Conservation (phyloP, 2,797 vertebrate species). For the Tachyglossus aculeatus region DNA sequence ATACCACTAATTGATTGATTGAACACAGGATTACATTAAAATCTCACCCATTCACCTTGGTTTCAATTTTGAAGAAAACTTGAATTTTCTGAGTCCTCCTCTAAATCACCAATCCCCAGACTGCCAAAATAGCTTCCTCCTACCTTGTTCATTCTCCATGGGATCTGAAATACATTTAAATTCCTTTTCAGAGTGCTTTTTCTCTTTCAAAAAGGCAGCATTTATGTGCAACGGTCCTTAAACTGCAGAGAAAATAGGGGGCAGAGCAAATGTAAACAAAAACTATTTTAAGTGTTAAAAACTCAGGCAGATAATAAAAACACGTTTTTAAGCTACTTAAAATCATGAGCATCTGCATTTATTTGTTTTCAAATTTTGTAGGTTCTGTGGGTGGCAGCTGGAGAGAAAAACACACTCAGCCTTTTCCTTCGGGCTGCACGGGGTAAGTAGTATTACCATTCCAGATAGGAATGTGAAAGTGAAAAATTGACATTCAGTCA, state of each 20-base stretch:
- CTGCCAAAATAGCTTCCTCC: no score
- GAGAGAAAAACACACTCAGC: constrained; percentile 23
- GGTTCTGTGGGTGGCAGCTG: constrained; percentile 52
- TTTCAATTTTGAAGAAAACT: no score
- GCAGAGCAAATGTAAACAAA: constrained; percentile 27
- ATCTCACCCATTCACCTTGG: no score
- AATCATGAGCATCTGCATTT: constrained; percentile 55
- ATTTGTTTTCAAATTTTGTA: constrained; percentile 56
- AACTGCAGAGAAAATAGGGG: constrained; percentile 19
- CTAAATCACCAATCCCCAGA: no score
- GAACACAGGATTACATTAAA: no score
- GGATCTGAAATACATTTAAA: constrained; percentile 13
- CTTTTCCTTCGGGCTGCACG: constrained; percentile 45
- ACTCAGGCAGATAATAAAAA: constrained; percentile 42
- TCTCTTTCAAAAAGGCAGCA: constrained; percentile 30
- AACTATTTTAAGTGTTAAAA: constrained; percentile 45
- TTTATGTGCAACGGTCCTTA: constrained; percentile 12
- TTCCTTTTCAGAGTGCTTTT: constrained; percentile 13
- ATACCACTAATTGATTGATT: no score
- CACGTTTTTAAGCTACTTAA: constrained; percentile 50
- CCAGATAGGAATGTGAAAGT: constrained; percentile 43
- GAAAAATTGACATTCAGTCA: constrained; percentile 24
- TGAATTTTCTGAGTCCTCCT: no score
- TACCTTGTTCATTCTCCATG: no score
- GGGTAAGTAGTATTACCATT: constrained; percentile 30